Conservation (phyloP, 2,797 vertebrate genomes). For the Capromys pilorides region DNA sequence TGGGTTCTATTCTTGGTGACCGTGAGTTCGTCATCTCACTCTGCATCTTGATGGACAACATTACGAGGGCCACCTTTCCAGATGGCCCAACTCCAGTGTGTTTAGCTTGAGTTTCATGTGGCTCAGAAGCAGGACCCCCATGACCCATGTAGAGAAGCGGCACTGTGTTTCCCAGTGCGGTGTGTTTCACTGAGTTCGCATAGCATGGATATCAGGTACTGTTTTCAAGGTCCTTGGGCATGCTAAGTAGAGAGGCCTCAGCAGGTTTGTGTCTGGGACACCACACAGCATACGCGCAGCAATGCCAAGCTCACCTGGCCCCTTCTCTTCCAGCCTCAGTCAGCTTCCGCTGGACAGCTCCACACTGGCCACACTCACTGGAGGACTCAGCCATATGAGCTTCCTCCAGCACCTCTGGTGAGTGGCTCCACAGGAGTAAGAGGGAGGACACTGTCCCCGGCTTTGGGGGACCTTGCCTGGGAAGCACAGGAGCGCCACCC, state of each 20-base stretch:
- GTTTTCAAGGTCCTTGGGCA: background rate
- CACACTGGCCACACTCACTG: constrained; percentile 79
- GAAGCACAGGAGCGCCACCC: background rate
- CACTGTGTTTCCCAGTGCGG: background rate
- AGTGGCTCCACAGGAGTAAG: constrained; percentile 71
- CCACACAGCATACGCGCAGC: background rate
- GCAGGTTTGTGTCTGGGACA: rapidly evolving
- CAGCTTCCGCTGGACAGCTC: constrained; percentile 82
- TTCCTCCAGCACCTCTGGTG: constrained; percentile 88
- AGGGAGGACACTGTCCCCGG: rapidly evolving
- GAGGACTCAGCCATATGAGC: constrained; percentile 80
- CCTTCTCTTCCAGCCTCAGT: constrained; percentile 85
- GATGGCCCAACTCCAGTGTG: background rate
- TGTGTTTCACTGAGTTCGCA: background rate
- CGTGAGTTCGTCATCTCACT: background rate
- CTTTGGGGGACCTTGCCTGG: background rate
- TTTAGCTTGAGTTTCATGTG: background rate
- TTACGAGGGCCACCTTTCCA: background rate
- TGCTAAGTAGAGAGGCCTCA: background rate
- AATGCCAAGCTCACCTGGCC: background rate
- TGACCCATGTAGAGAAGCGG: rapidly evolving
- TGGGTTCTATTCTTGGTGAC: background rate
- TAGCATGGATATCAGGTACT: background rate
- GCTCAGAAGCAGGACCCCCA: background rate
- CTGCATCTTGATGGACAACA: background rate